Evolutionary conservation across 2,888 invertebrate genomes (phyloP).

Genomic region (Drosophila borealis): DNA sequence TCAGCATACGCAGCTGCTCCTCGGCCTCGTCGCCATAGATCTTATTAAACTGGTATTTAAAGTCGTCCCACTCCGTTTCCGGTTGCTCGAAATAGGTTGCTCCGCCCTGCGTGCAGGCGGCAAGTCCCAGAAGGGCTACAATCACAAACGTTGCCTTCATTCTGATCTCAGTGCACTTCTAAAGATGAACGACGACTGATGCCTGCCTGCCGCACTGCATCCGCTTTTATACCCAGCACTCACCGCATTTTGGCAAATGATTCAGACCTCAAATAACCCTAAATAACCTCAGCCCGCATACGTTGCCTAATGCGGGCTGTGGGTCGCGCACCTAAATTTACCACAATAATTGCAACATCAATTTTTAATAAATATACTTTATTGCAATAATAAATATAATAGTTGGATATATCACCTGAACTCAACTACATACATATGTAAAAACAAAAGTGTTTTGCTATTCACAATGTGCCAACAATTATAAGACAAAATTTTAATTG

Average conservation of each 20-base stretch:
- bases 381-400: too few species aligned
- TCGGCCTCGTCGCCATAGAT: constrained; percentile 12
- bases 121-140: constrained; percentile 13
- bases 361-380: too few species aligned
- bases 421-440: too few species aligned
- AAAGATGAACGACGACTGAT: constrained; percentile 8
- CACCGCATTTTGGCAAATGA: background rate
- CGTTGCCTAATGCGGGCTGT: constrained; percentile 12
- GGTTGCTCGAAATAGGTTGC: constrained; percentile 2
- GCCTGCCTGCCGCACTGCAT: background rate
- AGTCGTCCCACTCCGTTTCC: constrained; percentile 23
- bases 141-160: constrained; percentile 24
- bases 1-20: constrained; percentile 13
- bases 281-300: background rate
- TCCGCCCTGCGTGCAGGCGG: constrained; percentile 8
- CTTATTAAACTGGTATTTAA: constrained; percentile 28
- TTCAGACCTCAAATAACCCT: background rate
- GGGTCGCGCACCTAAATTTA: background rate
- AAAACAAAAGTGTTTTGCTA: too few species aligned
- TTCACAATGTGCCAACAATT: too few species aligned
- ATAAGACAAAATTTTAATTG: too few species aligned
- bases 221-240: constrained; percentile 28
- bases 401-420: too few species aligned
- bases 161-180: background rate
- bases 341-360: background rate